Conservation (phyloP, 1,140 invertebrate species). For the Diprion similis region DNA sequence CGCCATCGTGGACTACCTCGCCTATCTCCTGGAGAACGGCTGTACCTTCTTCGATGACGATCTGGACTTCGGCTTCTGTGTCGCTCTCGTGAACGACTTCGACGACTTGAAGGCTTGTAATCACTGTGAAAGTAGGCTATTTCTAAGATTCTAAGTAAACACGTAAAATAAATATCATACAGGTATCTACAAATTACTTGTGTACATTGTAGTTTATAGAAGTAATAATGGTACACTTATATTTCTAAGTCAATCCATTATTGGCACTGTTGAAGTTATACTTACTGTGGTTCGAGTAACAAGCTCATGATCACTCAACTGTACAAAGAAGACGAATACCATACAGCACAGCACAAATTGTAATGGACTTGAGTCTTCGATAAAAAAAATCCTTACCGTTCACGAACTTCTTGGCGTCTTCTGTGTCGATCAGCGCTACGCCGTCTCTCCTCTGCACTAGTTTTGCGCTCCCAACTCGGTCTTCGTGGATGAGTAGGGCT, state of each 20-base stretch:
- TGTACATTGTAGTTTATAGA: not conserved
- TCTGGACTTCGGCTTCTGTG: constrained; percentile 51
- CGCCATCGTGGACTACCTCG: constrained; percentile 37
- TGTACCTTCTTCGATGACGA: constrained; percentile 45
- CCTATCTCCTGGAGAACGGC: constrained; percentile 31
- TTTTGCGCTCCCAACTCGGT: constrained; percentile 44
- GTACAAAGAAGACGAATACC: too few species aligned
- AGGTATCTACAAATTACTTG: not conserved
- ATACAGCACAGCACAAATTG: too few species aligned
- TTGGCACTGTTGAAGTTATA: too few species aligned
- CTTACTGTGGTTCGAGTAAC: not conserved
- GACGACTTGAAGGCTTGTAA: constrained; percentile 42
- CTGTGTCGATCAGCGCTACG: constrained; percentile 39
- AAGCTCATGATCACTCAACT: too few species aligned
- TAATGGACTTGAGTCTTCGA: too few species aligned
- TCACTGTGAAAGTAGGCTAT: constrained; percentile 44
- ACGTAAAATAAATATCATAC: not conserved
- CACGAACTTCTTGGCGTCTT: constrained; percentile 43
- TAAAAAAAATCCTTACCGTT: constrained; percentile 46
- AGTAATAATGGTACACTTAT: not conserved
- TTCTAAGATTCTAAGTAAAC: constrained; percentile 18
- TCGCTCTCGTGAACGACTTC: constrained; percentile 52
- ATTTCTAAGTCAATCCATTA: too few species aligned
- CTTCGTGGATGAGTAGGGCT: constrained; percentile 38
- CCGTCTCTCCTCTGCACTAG: constrained; percentile 44